These are phyloP conservation scores for Molossus alvarezi DNA, from an alignment of 2,797 vertebrate genomes.

Conservation along the genomic window DNA sequence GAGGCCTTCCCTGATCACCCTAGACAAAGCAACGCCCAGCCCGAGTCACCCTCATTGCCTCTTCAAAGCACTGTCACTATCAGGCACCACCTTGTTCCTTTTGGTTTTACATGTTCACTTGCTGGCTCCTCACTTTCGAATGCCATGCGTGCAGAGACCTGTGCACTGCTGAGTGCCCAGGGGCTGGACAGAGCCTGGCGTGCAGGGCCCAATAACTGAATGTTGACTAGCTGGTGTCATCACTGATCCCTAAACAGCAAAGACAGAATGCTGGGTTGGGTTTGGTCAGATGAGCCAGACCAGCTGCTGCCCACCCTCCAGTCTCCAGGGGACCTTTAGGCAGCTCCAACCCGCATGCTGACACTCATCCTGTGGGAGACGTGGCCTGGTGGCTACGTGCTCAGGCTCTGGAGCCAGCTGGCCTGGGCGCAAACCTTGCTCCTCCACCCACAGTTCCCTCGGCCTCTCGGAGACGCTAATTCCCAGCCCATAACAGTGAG, in stretches of 20 bases:
- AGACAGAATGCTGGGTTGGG: not conserved
- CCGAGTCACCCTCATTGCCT: not conserved
- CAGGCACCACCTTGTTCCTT: not conserved
- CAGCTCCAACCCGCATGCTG: not conserved
- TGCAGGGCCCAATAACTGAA: not conserved
- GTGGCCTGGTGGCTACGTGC: rapidly evolving
- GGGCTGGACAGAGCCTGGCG: not conserved
- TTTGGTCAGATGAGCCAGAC: not conserved
- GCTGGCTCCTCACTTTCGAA: not conserved
- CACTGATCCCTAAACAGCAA: not conserved
- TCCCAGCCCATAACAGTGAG: not conserved
- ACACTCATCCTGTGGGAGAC: not conserved
- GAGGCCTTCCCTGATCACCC: not conserved
- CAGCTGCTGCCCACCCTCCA: not conserved
- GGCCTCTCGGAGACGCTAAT: not conserved
- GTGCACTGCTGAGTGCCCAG: not conserved
- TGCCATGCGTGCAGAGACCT: not conserved
- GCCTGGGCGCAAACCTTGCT: not conserved
- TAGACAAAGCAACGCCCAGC: not conserved
- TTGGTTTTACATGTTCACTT: not conserved
- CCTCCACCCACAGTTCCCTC: not conserved
- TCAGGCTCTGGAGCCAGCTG: not conserved
- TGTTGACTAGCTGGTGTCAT: not conserved
- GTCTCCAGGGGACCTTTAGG: not conserved
- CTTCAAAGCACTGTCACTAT: not conserved